Percentiles rank a stretch among this genome's conserved stretches.
Conservation (phyloP, 2,797 vertebrate genomes). For the Alca torda region DNA sequence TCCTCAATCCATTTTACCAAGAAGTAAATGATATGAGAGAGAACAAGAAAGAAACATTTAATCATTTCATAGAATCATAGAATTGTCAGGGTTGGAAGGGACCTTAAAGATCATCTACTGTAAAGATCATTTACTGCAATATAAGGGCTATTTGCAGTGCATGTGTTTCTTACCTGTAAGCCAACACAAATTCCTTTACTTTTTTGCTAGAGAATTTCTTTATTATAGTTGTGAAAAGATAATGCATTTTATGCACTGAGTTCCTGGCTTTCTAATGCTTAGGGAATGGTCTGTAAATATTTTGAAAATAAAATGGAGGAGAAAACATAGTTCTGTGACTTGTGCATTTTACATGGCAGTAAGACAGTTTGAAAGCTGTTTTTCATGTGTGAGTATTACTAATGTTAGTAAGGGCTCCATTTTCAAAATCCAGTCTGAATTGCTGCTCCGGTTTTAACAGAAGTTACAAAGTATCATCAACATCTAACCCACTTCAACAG, state of each 20-base stretch:
- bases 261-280: neutral
- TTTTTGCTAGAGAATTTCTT: neutral
- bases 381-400: neutral
- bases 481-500: neutral
- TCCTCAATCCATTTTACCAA: neutral
- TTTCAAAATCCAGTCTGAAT: neutral
- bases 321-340: neutral
- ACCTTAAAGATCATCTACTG: too few relatives aligned
- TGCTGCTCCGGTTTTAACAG: neutral
- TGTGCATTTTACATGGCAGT: neutral
- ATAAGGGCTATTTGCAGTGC: neutral
- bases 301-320: neutral
- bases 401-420: neutral
- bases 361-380: neutral
- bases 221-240: neutral
- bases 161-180: neutral
- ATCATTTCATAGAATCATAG: neutral
- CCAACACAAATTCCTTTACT: neutral
- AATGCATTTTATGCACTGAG: neutral
- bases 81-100: too few relatives aligned
- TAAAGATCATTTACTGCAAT: neutral
- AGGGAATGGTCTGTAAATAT: neutral
- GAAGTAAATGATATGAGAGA: neutral
- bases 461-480: neutral
- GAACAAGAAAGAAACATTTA: neutral